phyloP scores from a whole-genome alignment of 2,888 invertebrate genomes.

The Sympetrum striolatum region DNA sequence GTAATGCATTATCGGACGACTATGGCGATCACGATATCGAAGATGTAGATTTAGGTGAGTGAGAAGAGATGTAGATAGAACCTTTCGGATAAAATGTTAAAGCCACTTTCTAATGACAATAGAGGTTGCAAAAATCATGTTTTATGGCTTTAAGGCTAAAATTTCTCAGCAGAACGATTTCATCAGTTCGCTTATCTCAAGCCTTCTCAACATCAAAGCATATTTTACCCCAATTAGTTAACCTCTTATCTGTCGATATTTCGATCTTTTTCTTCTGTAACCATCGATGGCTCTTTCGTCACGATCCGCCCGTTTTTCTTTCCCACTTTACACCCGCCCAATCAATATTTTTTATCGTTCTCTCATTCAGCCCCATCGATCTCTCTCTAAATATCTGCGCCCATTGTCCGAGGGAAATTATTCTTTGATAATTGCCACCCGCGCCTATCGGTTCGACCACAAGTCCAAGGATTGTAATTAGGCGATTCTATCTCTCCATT shows the following conservation, averaged over 20 bases:
- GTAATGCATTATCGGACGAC: too few species aligned
- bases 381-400: neutral
- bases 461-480: conserved; percentile 9
- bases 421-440: neutral
- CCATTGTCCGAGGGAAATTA: conserved; percentile 12
- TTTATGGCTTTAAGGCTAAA: too few species aligned
- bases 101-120: too few species aligned
- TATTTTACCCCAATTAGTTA: neutral
- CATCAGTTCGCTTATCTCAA: too few species aligned
- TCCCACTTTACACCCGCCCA: neutral
- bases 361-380: neutral
- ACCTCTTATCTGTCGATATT: neutral
- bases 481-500: neutral
- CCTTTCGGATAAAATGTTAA: too few species aligned
- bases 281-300: neutral
- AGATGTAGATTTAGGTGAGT: too few species aligned
- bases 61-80: too few species aligned
- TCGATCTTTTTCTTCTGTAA: neutral
- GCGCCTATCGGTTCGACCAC: neutral
- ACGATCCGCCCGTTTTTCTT: neutral
- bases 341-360: neutral
- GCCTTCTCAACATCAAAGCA: neutral
- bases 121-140: too few species aligned
- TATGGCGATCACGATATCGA: too few species aligned
- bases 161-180: too few species aligned